A percentile compares a stretch with the other conserved stretches of the same genome.
Evolutionary conservation across 2,113 vertebrate species (phyloP).

Genomic region (Oreochromis niloticus): DNA sequence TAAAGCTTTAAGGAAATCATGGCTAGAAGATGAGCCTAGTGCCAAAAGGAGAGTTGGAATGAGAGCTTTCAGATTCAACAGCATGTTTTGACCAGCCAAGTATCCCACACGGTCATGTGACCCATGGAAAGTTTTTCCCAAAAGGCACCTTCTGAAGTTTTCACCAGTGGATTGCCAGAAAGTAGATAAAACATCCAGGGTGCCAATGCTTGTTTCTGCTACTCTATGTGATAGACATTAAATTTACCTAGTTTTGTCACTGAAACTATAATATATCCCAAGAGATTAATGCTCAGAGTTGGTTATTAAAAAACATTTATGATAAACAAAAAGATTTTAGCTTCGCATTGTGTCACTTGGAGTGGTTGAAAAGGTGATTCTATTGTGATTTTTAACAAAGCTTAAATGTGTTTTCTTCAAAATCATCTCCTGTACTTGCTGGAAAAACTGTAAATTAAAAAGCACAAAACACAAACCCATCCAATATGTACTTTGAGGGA

Average conservation of each 20-base stretch:
- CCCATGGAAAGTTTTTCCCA: background rate
- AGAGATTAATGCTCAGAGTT: background rate
- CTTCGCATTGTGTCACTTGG: accelerated
- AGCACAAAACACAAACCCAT: background rate
- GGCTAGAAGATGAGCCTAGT: background rate
- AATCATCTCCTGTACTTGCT: background rate
- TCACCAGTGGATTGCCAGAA: background rate
- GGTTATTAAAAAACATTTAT: background rate
- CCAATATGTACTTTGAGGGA: background rate
- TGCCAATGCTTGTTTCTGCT: background rate
- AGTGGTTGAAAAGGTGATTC: background rate
- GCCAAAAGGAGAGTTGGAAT: background rate
- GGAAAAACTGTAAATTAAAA: background rate
- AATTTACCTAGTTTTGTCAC: background rate
- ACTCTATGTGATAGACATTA: background rate
- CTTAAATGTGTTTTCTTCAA: background rate
- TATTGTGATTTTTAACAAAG: background rate
- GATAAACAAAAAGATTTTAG: background rate
- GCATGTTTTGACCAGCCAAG: background rate
- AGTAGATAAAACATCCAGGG: background rate
- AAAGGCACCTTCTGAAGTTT: background rate
- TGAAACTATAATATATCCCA: background rate
- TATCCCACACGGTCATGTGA: background rate
- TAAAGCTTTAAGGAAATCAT: background rate
- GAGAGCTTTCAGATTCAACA: background rate